These are phyloP conservation scores for Erannis defoliaria DNA, from an alignment of 2,888 invertebrate genomes.

Conservation along the genomic window DNA sequence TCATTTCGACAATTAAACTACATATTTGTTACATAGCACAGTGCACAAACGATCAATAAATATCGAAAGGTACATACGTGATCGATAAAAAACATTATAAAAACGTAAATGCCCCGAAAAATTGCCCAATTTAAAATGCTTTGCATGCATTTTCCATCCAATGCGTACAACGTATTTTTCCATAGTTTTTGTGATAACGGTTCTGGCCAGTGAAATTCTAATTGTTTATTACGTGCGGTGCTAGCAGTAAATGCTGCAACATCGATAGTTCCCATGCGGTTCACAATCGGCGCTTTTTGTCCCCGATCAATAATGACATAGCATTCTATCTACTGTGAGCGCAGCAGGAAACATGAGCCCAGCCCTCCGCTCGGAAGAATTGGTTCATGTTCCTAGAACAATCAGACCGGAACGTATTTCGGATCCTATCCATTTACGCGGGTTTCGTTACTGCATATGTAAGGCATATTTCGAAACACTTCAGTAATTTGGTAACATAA, in stretches of 20 bases:
- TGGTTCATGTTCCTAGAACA: slow-evolving; percentile 88
- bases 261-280: slow-evolving; percentile 68
- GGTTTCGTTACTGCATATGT: slow-evolving; percentile 34
- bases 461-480: slow-evolving; percentile 37
- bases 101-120: too few relatives aligned
- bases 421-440: slow-evolving; percentile 61
- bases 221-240: slow-evolving; percentile 40
- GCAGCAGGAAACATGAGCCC: slow-evolving; percentile 90
- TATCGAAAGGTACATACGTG: too few relatives aligned
- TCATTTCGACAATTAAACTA: slow-evolving; percentile 29
- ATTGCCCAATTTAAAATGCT: too few relatives aligned
- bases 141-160: too few relatives aligned
- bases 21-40: slow-evolving; percentile 5
- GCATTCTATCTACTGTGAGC: slow-evolving; percentile 85
- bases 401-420: slow-evolving; percentile 84
- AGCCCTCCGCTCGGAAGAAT: slow-evolving; percentile 90
- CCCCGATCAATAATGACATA: slow-evolving; percentile 70
- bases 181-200: too few relatives aligned
- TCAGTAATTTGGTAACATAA: slow-evolving; percentile 14
- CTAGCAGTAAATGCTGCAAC: slow-evolving; percentile 53
- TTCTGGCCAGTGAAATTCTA: slow-evolving; percentile 36
- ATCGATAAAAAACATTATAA: too few relatives aligned
- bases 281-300: slow-evolving; percentile 74
- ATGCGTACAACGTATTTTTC: too few relatives aligned
- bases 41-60: too few relatives aligned